Evolutionary conservation across 2,113 vertebrate species (phyloP), one percentile per base, ranked within the genome.

Genomic region (Cryptoleucopteryx plumbea): DNA sequence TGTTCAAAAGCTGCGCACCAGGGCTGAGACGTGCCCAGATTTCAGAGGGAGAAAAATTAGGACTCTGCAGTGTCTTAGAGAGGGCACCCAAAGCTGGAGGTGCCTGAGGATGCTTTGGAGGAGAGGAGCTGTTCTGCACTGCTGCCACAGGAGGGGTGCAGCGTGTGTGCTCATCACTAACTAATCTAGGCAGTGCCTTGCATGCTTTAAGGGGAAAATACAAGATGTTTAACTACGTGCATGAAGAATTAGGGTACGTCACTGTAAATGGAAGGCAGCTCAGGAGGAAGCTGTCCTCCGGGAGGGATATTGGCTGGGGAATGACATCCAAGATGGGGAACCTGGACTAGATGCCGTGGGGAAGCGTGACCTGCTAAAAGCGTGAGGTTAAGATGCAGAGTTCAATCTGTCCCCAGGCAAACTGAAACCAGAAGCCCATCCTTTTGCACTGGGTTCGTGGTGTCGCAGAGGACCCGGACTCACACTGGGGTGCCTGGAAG

Each of bases 101-200:
- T 53, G 70, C 32, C 70, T 3, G 7, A 36, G 66, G n/a, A 3
- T 16, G 27, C 4, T 7, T 18, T 6, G 45, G 67, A n/a, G 56
- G 18, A 50, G 63, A 68, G 48, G 67, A 81, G 62, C 53, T 53
- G 59, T 34, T 34, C 32, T 45, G 48, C 13, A 1, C 27, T 4
- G 34, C 18, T 26, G 36, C 74, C 27, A 0, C n/a, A 79, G 58
- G 16, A 77, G 47, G 34, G 40, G 21, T 29, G 9, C 42, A 63
- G 36, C 4, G 0, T 9, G 14, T 5, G 29, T 15, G 67, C 32
- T 80, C n/a, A 0, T 32, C 47, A 1, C 27, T 8, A 10, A 0
- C 48, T 26, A 9, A 17, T 2, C 32, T 10, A 7, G 53, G 75
- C 38, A 8, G 26, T 4, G 15, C 29, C 65, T 21, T 2, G 4